Evolutionary conservation across 1,140 invertebrate genomes (phyloP).

Genomic region (Monomorium pharaonis): DNA sequence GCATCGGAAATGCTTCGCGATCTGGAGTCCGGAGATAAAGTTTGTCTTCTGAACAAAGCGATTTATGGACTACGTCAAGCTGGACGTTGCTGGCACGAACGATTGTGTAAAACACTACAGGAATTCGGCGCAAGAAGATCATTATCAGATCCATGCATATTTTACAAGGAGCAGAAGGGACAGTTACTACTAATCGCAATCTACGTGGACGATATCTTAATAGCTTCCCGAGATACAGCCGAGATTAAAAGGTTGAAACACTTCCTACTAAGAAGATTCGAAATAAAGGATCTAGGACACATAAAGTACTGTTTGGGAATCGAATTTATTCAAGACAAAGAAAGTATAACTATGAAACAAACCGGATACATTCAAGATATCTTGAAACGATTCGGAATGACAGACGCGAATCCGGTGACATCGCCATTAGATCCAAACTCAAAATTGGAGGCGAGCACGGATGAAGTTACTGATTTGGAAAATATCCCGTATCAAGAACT

Average conservation of each 20-base stretch:
- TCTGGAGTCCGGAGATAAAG: no score
- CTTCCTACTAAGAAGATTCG: not conserved
- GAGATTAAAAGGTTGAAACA: not conserved
- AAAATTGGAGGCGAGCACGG: no score
- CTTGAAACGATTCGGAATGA: no score
- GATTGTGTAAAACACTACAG: not conserved
- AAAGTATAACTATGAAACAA: not conserved
- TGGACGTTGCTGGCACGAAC: constrained; percentile 63
- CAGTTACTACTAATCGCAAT: no score
- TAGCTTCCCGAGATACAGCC: not conserved
- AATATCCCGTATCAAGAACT: no score
- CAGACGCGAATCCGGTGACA: no score
- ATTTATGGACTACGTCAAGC: not conserved
- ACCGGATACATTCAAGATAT: not conserved
- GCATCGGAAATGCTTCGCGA: no score
- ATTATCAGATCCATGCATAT: not conserved
- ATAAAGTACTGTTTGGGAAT: not conserved
- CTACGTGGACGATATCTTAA: not conserved
- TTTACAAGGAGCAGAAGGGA: no score
- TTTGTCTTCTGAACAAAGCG: no score
- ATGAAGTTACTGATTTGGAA: no score
- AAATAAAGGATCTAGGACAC: not conserved
- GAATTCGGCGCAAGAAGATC: not conserved
- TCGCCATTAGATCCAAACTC: no score
- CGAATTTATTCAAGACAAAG: not conserved